These are phyloP conservation scores for Dallia pectoralis DNA, from an alignment of 2,797 vertebrate genomes.

Conservation along the genomic window DNA sequence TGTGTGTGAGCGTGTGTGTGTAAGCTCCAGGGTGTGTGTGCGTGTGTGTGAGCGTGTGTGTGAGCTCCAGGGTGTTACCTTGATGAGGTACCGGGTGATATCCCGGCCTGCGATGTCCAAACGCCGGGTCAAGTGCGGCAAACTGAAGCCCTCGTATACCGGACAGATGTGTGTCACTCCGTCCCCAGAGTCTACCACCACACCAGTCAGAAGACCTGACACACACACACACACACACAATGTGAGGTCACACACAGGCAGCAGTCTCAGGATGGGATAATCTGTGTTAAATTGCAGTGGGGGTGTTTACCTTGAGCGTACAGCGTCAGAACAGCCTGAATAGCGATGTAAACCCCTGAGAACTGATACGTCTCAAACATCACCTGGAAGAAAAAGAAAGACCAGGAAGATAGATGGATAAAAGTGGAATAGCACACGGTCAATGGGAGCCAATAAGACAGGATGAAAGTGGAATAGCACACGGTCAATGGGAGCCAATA, in stretches of 20 bases:
- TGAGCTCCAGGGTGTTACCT: constrained; percentile 69
- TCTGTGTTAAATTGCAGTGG: not conserved
- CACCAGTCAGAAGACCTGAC: constrained; percentile 83
- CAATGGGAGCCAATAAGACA: not conserved
- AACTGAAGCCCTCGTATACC: constrained; percentile 89
- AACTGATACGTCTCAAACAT: constrained; percentile 93
- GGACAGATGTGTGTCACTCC: constrained; percentile 91
- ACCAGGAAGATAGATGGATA: no score
- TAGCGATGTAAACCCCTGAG: constrained; percentile 86
- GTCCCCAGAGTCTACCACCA: constrained; percentile 89
- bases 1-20: no score
- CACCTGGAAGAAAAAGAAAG: constrained; percentile 66
- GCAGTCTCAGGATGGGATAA: not conserved
- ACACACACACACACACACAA: constrained; percentile 10
- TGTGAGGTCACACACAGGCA: not conserved
- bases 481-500: not conserved
- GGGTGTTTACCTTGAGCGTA: constrained; percentile 83
- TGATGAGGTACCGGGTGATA: constrained; percentile 90
- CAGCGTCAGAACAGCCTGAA: constrained; percentile 87
- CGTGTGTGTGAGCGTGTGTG: no score
- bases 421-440: not conserved
- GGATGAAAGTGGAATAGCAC: not conserved
- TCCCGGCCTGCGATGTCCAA: constrained; percentile 89
- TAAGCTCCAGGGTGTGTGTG: not conserved
- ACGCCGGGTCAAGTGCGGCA: constrained; percentile 87